Percentiles rank a stretch among this genome's conserved stretches.
Evolutionary conservation across 64 coral and sea anemone species (phyloP).

Genomic region (Hydrozoanthus tunicans): DNA sequence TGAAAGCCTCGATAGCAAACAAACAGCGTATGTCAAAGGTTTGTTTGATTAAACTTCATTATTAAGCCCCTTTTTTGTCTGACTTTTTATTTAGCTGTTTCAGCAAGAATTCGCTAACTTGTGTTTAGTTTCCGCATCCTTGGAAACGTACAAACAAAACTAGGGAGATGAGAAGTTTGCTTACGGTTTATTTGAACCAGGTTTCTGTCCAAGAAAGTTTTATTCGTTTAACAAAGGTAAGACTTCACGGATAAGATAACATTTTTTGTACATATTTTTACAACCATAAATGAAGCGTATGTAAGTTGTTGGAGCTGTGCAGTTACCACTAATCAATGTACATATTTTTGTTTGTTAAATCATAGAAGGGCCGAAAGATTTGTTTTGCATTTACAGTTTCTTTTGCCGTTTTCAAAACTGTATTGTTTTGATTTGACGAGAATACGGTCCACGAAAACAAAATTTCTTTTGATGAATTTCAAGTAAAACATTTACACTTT

Average conservation of each 20-base stretch:
- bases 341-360: too few relatives aligned
- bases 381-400: too few relatives aligned
- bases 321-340: not conserved
- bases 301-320: not conserved
- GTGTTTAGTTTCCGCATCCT: not conserved
- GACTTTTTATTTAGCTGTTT: not conserved
- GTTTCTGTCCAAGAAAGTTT: not conserved
- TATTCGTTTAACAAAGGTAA: not conserved
- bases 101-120: not conserved
- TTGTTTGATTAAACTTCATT: not conserved
- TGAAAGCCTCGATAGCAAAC: not conserved
- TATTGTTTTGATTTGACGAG: too few relatives aligned
- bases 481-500: too few relatives aligned
- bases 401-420: too few relatives aligned
- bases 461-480: too few relatives aligned
- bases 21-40: not conserved
- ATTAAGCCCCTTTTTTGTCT: not conserved
- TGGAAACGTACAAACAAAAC: not conserved
- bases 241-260: not conserved
- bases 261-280: not conserved
- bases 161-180: not conserved
- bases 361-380: too few relatives aligned
- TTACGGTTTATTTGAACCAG: not conserved
- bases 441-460: too few relatives aligned
- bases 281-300: not conserved